Base-by-base conservation (phyloP, 1,140 invertebrate genomes). In the Orius insidiosus region DNA sequence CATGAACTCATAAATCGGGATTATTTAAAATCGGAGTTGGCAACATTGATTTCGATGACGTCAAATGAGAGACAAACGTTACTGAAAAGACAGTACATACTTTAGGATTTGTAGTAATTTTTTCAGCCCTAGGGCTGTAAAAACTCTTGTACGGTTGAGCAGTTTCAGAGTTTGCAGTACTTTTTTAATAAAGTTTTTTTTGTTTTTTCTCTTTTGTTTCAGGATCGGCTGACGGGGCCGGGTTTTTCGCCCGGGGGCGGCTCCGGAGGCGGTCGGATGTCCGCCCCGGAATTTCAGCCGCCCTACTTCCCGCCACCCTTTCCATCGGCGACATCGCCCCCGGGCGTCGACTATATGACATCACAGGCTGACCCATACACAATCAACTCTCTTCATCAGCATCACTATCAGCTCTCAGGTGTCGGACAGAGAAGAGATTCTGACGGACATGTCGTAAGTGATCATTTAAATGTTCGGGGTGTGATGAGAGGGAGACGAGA, bases 241-340 rank as follows among this genome's bases (percentile, higher is more conserved):
- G 15, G 36, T 24, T 40, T 48, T 39, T 14, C 31, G 38, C 39
- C 46, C 53, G 61, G 57, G 56, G 55, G 60, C 65, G 65, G 62
- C 66, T 54, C 71, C 70, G 24, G 24, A 24, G 24, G 24, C 24
- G 24, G 24, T 46, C 67, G 58, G 46, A 68, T 67, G 57, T 24
- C 24, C 24, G 67, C 76, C 55, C 73, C 78, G 24, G 87, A 92
- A 64, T 93, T 93, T 66, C 87, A 93, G 66, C 89, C 88, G 54
- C 89, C 89, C 8, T 94, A 93, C 63, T 94, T 93, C 66, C 88
- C 88, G 45, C 89, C 90, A 47, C 89, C 89, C 33, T 93, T 93
- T 64, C 80, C 83, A 58, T 61, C 54, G 19, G 48, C 54, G 15
- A 51, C 49, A 9, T 55, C 54, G 30, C 56, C 56, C 6, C 54